Base-by-base conservation (phyloP, 2,797 vertebrate species). In the Allobates femoralis region DNA sequence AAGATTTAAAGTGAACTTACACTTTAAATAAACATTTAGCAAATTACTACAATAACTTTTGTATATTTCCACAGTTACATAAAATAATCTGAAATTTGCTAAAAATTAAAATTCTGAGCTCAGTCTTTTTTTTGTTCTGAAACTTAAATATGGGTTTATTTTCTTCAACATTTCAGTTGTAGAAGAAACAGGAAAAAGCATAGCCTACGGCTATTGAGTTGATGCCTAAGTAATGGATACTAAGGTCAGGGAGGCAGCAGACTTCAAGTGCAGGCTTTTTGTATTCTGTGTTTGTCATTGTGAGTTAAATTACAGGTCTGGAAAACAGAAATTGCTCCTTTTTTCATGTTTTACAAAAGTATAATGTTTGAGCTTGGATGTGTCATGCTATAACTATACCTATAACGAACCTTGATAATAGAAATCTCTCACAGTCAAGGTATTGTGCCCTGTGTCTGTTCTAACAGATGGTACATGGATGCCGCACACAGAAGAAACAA, bases 211-310 rank as follows among this genome's bases (percentile, higher is more conserved):
- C 77, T 51, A 75, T 79, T 32, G 46, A 53, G 78, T 32, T 50
- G 79, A 62, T 32, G 12, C n/a, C 28, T 50, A 28, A 74, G 53
- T 73, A 74, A 73, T 69, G n/a, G 10, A 71, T 79, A 74, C 75
- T 37, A 60, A 62, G 81, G 86, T 79, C 75, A 84, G 32, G 30
- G 15, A 30, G 56, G 81, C 71, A 64, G 71, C 51, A 71, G 26
- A 73, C 30, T 79, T 64, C 51, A 82, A 46, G 80, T 82, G 56
- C 55, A 58, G 21, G 55, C 30, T 66, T 80, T 56, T 58, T 58
- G 75, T 58, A 18, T 41, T 71, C 41, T 71, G 30, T 56, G 46
- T 79, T 85, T 73, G 41, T 51, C 12, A 28, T 79, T 79, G 78
- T 32, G 28, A 53, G 75, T 73, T 18, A 79, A 74, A 84, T 64